Evolutionary conservation across 2,797 vertebrate species (phyloP), one percentile per base, ranked within the genome.

Genomic region (Hippoglossus hippoglossus): DNA sequence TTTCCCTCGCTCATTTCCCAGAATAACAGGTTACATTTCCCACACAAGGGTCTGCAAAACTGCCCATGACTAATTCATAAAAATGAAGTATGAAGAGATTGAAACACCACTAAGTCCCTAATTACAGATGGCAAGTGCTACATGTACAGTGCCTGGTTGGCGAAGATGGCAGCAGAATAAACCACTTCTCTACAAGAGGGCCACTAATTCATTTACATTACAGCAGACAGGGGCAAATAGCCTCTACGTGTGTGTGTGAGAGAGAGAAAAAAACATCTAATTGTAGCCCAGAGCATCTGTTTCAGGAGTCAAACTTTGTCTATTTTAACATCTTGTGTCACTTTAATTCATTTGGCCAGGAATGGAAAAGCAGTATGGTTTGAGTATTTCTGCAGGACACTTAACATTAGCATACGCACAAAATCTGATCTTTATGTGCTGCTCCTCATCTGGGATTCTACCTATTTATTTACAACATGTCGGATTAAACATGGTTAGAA

Each of bases 211-310:
- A 76, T 80, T 86, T 79, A 79, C 73, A 77, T 71, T 77, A 67
- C 57, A 76, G 71, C 21, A 62, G 54, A 76, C 31, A 64, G 31
- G 66, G 64, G 62, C 54, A 80, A 73, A 79, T 57, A 68, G 51
- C 47, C 61, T 60, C 16, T 22, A 60, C 56, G 51, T 55, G 69
- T 41, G 58, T 24, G 64, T 39, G 41, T 49, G 41, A 25, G 47
- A 22, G 22, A 16, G 25, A 57, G 24, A n/a, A 31, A 31, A 53
- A 31, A 66, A 63, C 59, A 58, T 61, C 53, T 71, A 78, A 80
- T 83, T 81, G 55, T 70, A 76, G 83, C 64, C 68, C 70, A 63
- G 68, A 71, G 79, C 90, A 91, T 92, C 90, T 92, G 90, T 85
- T 91, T 84, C 71, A 81, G 65, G 73, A 90, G 79, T 87, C 82